These are phyloP conservation scores for Sclerurus mexicanus DNA, from an alignment of 2,113 vertebrate species.

Conservation along the genomic window DNA sequence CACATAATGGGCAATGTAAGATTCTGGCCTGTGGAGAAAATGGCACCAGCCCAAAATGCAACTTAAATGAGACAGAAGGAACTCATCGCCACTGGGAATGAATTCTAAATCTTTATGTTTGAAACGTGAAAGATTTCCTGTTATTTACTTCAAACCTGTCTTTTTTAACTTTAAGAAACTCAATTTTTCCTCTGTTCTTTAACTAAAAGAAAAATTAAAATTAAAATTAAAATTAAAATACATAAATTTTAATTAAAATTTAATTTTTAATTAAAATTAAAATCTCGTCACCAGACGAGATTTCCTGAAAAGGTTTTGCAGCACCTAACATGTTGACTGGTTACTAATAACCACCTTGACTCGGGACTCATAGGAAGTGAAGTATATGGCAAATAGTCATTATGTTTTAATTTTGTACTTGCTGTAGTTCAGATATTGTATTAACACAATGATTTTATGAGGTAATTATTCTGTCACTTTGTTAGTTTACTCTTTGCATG, in stretches of 20 bases:
- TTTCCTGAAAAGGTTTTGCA: no score
- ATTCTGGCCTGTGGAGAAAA: not conserved
- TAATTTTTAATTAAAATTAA: no score
- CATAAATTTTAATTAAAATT: no score
- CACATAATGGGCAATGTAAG: rapidly evolving
- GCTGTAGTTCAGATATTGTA: no score
- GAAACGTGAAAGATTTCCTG: not conserved
- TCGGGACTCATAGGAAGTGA: no score
- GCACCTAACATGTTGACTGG: no score
- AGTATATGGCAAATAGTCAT: no score
- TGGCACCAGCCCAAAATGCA: not conserved
- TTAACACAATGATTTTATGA: no score
- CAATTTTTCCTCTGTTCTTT: not conserved
- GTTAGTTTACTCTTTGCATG: not conserved
- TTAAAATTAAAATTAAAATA: no score
- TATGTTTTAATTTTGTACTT: no score
- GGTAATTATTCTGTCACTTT: not conserved
- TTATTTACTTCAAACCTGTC: not conserved
- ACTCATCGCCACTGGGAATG: not conserved
- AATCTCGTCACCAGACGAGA: no score
- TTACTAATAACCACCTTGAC: no score
- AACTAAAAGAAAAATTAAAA: not conserved
- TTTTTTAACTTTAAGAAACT: not conserved
- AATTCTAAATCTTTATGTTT: not conserved
- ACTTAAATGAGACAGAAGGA: not conserved